Evolutionary conservation across 2,888 invertebrate genomes (phyloP), one percentile per base, ranked within the genome.

Genomic region (Steinernema hermaphroditum): DNA sequence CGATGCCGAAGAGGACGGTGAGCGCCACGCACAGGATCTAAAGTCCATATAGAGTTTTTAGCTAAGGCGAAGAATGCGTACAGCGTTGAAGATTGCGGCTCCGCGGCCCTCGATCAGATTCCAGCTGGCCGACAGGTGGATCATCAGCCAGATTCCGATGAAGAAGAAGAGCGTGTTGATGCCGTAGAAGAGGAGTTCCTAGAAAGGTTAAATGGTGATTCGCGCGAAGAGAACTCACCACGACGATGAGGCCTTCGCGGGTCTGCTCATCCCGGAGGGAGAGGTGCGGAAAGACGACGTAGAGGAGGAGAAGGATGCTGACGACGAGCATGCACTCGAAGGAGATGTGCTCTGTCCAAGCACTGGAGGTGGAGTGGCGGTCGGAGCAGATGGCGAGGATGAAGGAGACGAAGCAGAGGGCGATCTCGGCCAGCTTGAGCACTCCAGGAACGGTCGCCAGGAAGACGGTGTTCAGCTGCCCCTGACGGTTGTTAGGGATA

Each of bases 351-450:
- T 85, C 85, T 22, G 85, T 81, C 85, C 85, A 85, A 1, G 85
- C 85, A 37, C 83, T 80, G 1, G 81, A 82, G 2, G 85, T 84
- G 19, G 83, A 80, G 12, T 82, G 75, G 24, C 85, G 81, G 74
- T 85, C 85, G 2, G 85, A 79, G 69, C 85, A 85, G 74, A 85
- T 85, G 16, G 85, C 81, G 27, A 85, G 78, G 37, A 85, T 80
- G 77, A 86, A 85, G 22, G 83, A 81, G 57, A 85, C 77, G 75
- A 84, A 85, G 16, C 85, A 81, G 49, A 85, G 78, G 93, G 93
- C 29, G 72, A 85, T 80, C 75, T 85, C 84, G 27, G 81, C 84
- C 43, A 86, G 57, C 73, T 85, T 85, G 41, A 85, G 74, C 6
- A 85, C 81, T 57, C 85, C 85, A 12, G 80, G 82, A 9, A 86